Conservation (phyloP, 2,113 vertebrate genomes). For the Tylochromis polylepis region DNA sequence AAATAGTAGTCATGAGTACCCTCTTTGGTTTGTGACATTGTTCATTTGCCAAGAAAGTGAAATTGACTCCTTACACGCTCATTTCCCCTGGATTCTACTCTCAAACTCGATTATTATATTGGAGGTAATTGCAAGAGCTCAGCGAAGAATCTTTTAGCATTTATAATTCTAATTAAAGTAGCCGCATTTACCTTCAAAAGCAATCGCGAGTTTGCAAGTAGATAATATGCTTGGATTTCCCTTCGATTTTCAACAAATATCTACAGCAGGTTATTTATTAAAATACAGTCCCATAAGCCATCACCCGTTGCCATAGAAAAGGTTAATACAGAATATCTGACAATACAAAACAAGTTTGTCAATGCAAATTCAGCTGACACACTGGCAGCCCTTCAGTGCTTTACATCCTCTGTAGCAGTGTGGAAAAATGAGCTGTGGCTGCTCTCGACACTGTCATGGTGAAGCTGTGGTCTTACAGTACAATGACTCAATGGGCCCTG, state of each 20-base stretch:
- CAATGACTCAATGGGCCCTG: constrained; percentile 46
- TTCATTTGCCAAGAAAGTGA: constrained; percentile 20
- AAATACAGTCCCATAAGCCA: constrained; percentile 45
- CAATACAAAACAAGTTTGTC: constrained; percentile 61
- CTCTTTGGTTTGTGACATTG: constrained; percentile 65
- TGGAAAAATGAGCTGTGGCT: constrained; percentile 44
- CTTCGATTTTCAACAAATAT: background rate
- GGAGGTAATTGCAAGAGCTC: constrained; percentile 6
- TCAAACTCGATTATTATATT: constrained; percentile 11
- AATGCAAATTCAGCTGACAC: constrained; percentile 40
- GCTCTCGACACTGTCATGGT: constrained; percentile 46
- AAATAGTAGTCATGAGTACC: constrained; percentile 37
- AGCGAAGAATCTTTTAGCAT: background rate
- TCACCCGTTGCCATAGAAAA: constrained; percentile 51
- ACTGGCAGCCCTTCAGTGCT: constrained; percentile 55
- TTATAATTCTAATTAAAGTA: background rate
- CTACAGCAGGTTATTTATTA: constrained; percentile 35
- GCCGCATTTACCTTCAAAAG: constrained; percentile 2
- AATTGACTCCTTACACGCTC: background rate
- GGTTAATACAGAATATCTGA: constrained; percentile 58
- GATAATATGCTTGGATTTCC: background rate
- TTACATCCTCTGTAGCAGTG: constrained; percentile 41
- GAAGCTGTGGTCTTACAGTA: constrained; percentile 57
- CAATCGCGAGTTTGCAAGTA: constrained; percentile 11
- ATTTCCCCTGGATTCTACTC: background rate